phyloP scores from a whole-genome alignment of 2,113 vertebrate species.

The Chlamydotis undulata region DNA sequence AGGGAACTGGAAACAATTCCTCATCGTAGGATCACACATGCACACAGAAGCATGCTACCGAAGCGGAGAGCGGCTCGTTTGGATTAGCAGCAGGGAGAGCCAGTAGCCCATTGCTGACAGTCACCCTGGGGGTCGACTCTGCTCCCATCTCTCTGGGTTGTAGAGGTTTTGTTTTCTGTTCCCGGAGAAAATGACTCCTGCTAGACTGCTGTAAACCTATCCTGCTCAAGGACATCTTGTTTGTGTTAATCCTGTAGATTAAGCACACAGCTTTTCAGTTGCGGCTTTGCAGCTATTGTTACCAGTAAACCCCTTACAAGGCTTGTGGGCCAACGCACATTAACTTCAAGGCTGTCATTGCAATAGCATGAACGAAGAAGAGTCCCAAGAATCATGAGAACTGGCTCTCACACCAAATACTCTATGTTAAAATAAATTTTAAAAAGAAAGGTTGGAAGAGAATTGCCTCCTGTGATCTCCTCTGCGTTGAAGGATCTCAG shows the following conservation, averaged over 20 bases:
- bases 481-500: not conserved
- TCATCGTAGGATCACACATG: not conserved
- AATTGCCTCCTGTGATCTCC: not conserved
- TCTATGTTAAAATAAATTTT: not conserved
- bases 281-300: conserved; percentile 43
- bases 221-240: conserved; percentile 55
- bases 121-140: not conserved
- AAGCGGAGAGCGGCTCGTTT: not conserved
- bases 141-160: not conserved
- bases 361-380: not conserved
- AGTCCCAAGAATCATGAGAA: not conserved
- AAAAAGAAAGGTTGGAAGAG: not conserved
- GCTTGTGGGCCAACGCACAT: not conserved
- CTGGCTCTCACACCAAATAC: not conserved
- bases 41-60: fast-evolving
- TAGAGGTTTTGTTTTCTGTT: conserved; percentile 4
- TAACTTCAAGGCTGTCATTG: not conserved
- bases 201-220: conserved; percentile 39
- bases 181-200: not conserved
- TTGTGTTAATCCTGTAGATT: conserved; percentile 53
- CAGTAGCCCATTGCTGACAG: not conserved
- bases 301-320: conserved; percentile 7
- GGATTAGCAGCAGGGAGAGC: not conserved
- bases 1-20: not conserved
- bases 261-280: conserved; percentile 23